A percentile compares a stretch with the other conserved stretches of the same genome.
phyloP scores from a whole-genome alignment of 2,888 invertebrate species.

The Apamea crenata region DNA sequence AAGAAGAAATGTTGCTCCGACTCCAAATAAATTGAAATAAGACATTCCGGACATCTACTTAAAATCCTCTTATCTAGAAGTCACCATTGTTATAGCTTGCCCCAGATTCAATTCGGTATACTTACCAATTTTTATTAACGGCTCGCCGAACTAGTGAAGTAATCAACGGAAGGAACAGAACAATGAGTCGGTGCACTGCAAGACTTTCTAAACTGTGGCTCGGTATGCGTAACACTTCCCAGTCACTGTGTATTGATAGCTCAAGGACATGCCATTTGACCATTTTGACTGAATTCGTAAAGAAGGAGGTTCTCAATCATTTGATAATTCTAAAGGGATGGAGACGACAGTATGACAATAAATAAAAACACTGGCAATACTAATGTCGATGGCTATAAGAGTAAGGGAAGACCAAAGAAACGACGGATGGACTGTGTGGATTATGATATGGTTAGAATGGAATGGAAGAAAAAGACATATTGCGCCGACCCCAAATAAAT shows the following conservation, averaged over 20 bases:
- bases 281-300: background rate
- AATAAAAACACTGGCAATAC: background rate
- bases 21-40: background rate
- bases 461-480: too few species aligned
- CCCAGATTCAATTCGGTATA: slow-evolving; percentile 32
- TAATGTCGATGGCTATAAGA: too few species aligned
- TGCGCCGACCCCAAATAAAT: too few species aligned
- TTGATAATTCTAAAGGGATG: too few species aligned
- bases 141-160: slow-evolving; percentile 38
- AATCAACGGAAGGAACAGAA: slow-evolving; percentile 57
- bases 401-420: too few species aligned
- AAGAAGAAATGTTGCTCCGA: too few species aligned
- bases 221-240: slow-evolving; percentile 54
- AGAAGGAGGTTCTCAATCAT: background rate
- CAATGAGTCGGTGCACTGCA: slow-evolving; percentile 50
- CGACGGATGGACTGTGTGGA: too few species aligned
- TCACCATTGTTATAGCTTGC: slow-evolving; percentile 14
- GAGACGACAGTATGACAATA: background rate
- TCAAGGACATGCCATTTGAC: slow-evolving; percentile 34
- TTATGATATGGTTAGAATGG: too few species aligned
- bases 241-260: slow-evolving; percentile 34
- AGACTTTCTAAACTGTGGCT: slow-evolving; percentile 55
- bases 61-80: background rate
- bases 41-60: background rate
- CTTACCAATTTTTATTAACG: slow-evolving; percentile 36